These are phyloP conservation scores for Hymenochirus boettgeri DNA, from an alignment of 2,113 vertebrate genomes.

Conservation along the genomic window DNA sequence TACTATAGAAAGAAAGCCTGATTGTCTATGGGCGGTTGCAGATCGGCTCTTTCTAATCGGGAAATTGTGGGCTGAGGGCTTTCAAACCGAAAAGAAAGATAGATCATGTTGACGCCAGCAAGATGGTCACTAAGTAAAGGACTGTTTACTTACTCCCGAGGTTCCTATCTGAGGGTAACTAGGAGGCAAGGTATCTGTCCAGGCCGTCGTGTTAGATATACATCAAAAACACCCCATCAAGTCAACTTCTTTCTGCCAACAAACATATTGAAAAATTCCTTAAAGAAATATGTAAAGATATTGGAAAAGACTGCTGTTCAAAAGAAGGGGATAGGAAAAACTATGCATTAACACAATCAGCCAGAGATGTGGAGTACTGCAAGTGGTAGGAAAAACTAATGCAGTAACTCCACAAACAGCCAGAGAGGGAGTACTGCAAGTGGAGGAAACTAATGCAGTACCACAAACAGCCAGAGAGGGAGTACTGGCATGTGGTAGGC, in stretches of 20 bases:
- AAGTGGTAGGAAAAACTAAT: too few species aligned
- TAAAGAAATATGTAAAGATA: too few species aligned
- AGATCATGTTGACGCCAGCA: accelerated
- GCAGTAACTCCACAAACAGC: too few species aligned
- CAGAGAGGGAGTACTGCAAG: too few species aligned
- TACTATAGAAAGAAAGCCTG: too few species aligned
- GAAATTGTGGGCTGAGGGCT: background rate
- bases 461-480: background rate
- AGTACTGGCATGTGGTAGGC: background rate
- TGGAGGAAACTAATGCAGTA: background rate
- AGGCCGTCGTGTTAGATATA: slow-evolving; percentile 60
- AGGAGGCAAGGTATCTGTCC: slow-evolving; percentile 7
- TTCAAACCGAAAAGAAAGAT: background rate
- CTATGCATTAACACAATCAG: too few species aligned
- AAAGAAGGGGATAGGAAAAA: too few species aligned
- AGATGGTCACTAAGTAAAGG: background rate
- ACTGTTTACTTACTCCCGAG: slow-evolving; percentile 32
- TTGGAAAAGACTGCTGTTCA: too few species aligned
- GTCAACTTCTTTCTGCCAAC: slow-evolving; percentile 55
- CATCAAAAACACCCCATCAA: slow-evolving; percentile 53
- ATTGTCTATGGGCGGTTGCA: too few species aligned
- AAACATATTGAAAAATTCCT: too few species aligned
- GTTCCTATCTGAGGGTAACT: slow-evolving; percentile 28
- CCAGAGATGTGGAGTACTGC: too few species aligned
- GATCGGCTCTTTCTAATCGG: slow-evolving; percentile 1